Base-by-base conservation (phyloP, 2,888 invertebrate species). In the Drosophila rubida region DNA sequence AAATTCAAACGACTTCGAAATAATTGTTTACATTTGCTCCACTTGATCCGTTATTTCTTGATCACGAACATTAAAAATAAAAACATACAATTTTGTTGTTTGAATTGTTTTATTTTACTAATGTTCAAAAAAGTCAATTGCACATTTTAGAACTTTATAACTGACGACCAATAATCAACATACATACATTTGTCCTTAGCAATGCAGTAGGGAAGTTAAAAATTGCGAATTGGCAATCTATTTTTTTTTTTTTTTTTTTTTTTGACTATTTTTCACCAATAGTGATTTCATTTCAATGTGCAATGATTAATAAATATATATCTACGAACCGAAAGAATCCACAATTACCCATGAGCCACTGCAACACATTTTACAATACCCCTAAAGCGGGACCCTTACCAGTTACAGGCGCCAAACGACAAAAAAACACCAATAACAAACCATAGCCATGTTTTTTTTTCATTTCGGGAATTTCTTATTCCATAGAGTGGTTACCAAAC, bases 341-440 rank as follows among this genome's bases (percentile, higher is more conserved):
- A 62, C n/a, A 57, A 11, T 35, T 27, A 49, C 44, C 49, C 30
- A 19, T 61, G 30, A 22, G 7, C 48, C 22, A 57, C 25, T 19
- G 16, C 39, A 42, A 45, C 23, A n/a, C 19, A 25, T 37, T 27
- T 55, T 30, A 4, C 55, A 22, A 27, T 23, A 51, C 46, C 27
- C 59, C 50, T 25, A 37, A 30, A 19, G 13, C 45, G 22, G 35
- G 7, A 66, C 60, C 60, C 66, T 73, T 75, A 78, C 78, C 78
- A 57, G 49, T 57, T 68, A 77, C 30, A 53, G 48, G 42, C 65
- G 54, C 58, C 62, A 74, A 23, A 19, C 22, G 77, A 32, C 32
- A 32, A 32, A 44, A 65, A 65, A 66, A 45, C 35, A 68, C 67
- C 69, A 82, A 78, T 62, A 72, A 68, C 88, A 81, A 82, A 83